Conservation (phyloP, 2,888 invertebrate species). For the Chaetoderma sp. region DNA sequence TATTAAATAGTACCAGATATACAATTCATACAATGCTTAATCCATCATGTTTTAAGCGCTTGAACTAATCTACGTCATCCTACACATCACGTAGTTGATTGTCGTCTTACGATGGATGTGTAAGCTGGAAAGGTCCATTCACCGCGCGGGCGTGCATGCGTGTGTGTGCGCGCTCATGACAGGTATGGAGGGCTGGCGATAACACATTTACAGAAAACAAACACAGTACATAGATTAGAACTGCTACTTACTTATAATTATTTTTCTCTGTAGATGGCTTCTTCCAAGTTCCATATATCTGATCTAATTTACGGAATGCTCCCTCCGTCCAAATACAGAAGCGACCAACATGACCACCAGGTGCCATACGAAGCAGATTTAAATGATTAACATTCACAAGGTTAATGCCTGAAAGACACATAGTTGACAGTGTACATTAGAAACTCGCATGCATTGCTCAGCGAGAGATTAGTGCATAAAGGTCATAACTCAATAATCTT, state of each 20-base stretch:
- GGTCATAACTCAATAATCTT: background rate
- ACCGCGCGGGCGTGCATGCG: too few relatives aligned
- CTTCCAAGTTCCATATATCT: constrained; percentile 95
- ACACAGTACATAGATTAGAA: too few relatives aligned
- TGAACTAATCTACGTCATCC: too few relatives aligned
- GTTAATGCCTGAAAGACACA: constrained; percentile 78
- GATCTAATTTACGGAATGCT: constrained; percentile 92
- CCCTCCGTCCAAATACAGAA: constrained; percentile 99
- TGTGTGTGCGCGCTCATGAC: too few relatives aligned
- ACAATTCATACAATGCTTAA: too few relatives aligned
- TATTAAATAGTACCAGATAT: too few relatives aligned
- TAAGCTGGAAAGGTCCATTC: too few relatives aligned
- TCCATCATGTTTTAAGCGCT: too few relatives aligned
- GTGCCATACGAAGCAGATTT: constrained; percentile 94
- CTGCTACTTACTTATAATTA: constrained; percentile 79
- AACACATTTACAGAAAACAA: too few relatives aligned
- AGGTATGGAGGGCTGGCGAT: too few relatives aligned
- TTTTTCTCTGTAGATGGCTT: constrained; percentile 81
- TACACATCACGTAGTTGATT: too few relatives aligned
- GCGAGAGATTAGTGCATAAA: background rate
- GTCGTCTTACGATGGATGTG: too few relatives aligned
- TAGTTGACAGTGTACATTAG: background rate
- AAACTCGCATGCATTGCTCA: background rate
- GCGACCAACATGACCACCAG: constrained; percentile 96
- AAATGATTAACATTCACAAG: constrained; percentile 90